These are phyloP conservation scores for Tricholaema leucomelas DNA, from an alignment of 2,113 vertebrate species.

Conservation along the genomic window DNA sequence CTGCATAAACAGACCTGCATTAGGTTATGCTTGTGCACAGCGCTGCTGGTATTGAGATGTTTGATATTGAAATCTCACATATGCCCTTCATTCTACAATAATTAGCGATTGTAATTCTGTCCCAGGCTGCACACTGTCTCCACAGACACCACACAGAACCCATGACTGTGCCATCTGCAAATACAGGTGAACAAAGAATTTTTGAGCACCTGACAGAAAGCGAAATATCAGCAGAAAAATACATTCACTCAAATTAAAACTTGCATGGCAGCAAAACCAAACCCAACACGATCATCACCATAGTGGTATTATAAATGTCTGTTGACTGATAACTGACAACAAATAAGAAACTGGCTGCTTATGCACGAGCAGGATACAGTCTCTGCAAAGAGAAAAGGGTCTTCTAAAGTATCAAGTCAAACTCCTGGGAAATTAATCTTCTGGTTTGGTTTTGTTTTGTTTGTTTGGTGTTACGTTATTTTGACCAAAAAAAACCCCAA, in stretches of 20 bases:
- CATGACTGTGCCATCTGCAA: constrained; percentile 34
- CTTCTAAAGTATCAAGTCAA: background rate
- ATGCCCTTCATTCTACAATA: constrained; percentile 12
- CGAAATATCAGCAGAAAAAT: constrained; percentile 45
- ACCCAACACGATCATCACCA: background rate
- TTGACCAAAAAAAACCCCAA: background rate
- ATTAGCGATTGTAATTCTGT: constrained; percentile 28
- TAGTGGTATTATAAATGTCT: background rate
- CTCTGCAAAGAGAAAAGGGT: background rate
- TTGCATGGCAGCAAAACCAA: constrained; percentile 50
- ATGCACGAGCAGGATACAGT: background rate
- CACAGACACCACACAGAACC: constrained; percentile 5
- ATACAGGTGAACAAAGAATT: constrained; percentile 28
- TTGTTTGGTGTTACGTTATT: background rate
- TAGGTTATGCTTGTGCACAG: background rate
- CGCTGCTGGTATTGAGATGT: background rate
- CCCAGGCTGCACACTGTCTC: constrained; percentile 14
- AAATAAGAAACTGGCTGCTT: background rate
- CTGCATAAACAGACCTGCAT: background rate
- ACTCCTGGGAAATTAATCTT: background rate
- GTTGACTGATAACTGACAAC: background rate
- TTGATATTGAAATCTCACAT: constrained; percentile 49
- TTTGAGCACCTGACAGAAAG: constrained; percentile 53
- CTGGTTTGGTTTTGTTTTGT: background rate
- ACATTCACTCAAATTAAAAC: constrained; percentile 29